phyloP scores from a whole-genome alignment of 1,140 invertebrate species.

The Pachyrhynchus sulphureomaculatus region DNA sequence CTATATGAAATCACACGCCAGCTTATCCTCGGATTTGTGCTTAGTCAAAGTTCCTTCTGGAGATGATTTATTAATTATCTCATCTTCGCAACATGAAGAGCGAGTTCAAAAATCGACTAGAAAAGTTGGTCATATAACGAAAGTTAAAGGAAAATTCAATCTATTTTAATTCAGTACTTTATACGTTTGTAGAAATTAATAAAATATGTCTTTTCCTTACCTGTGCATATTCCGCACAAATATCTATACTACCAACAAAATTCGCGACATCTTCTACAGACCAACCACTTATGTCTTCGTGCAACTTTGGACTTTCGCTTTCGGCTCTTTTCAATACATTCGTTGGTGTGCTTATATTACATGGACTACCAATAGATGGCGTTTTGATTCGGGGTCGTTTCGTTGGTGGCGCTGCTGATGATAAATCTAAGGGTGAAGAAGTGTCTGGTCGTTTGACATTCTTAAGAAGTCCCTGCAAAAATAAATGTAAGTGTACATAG shows the following conservation, averaged over 20 bases:
- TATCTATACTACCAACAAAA: conserved; percentile 85
- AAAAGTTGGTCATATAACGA: too few relatives aligned
- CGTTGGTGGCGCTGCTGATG: conserved; percentile 55
- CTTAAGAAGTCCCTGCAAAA: conserved; percentile 41
- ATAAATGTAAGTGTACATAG: too few relatives aligned
- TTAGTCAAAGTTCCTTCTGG: too few relatives aligned
- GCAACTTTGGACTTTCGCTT: conserved; percentile 51
- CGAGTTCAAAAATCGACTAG: too few relatives aligned
- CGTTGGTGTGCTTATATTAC: conserved; percentile 32
- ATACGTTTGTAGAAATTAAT: too few relatives aligned
- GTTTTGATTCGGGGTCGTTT: conserved; percentile 49
- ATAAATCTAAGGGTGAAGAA: conserved; percentile 55
- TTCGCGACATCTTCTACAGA: conserved; percentile 86
- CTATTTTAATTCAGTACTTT: too few relatives aligned
- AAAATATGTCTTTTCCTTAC: conserved; percentile 67
- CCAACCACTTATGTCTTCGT: conserved; percentile 64
- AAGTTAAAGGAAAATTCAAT: too few relatives aligned
- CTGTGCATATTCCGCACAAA: conserved; percentile 88
- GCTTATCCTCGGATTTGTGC: too few relatives aligned
- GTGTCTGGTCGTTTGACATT: conserved; percentile 46
- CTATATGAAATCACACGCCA: too few relatives aligned
- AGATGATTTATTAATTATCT: too few relatives aligned
- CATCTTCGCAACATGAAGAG: too few relatives aligned
- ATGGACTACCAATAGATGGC: conserved; percentile 43
- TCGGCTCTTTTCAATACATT: conserved; percentile 55